These are phyloP conservation scores for Clarias fuscus DNA, from an alignment of 2,797 vertebrate genomes.

Conservation along the genomic window DNA sequence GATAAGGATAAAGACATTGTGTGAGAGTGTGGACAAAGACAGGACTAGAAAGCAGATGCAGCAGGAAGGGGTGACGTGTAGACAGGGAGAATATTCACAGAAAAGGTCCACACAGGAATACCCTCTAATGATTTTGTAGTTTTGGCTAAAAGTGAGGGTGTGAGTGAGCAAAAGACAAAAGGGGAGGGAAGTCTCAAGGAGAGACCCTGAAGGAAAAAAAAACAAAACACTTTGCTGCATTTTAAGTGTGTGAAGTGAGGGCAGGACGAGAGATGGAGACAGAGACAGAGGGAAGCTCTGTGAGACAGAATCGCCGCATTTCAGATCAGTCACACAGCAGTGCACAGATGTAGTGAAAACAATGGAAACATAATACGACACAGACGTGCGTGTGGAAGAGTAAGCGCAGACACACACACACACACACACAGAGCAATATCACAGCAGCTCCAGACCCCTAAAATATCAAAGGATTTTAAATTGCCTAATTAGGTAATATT, in stretches of 20 bases:
- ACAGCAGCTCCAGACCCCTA: conserved; percentile 16
- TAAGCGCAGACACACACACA: background rate
- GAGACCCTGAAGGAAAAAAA: conserved; percentile 15
- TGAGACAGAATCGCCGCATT: conserved; percentile 70
- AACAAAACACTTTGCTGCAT: conserved; percentile 36
- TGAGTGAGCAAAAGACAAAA: conserved; percentile 49
- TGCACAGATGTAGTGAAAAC: conserved; percentile 66
- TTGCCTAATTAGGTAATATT: background rate
- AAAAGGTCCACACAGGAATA: conserved; percentile 63
- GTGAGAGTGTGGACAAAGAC: conserved; percentile 42
- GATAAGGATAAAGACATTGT: conserved; percentile 42
- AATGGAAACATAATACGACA: conserved; percentile 60
- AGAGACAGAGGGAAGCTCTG: conserved; percentile 64
- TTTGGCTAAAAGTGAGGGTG: conserved; percentile 42
- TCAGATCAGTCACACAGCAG: conserved; percentile 73
- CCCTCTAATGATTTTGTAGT: conserved; percentile 61
- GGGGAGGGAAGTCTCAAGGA: conserved; percentile 3
- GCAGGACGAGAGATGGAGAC: conserved; percentile 37
- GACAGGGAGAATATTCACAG: conserved; percentile 41
- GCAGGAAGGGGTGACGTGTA: conserved; percentile 49
- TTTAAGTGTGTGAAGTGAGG: conserved; percentile 32
- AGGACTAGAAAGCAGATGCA: conserved; percentile 55
- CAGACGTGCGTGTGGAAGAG: background rate
- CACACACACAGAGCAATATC: background rate
- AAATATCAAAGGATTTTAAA: background rate